These are phyloP conservation scores for Trachelus troglodyta DNA, from an alignment of 2,888 invertebrate genomes.

Conservation along the genomic window DNA sequence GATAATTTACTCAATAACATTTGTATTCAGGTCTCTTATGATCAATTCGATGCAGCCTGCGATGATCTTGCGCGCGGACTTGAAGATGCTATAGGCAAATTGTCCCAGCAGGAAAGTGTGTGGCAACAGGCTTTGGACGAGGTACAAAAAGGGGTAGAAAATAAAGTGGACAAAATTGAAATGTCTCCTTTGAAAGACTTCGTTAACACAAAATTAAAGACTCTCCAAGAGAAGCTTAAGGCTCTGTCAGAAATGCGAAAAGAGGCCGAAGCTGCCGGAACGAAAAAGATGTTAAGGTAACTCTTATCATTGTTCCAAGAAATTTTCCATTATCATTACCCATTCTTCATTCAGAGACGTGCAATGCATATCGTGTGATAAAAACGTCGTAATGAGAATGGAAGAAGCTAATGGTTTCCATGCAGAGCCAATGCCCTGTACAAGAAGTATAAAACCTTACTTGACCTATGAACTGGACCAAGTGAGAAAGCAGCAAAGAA, in stretches of 20 bases:
- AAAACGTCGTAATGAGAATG: slow-evolving; percentile 77
- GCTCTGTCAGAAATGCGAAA: slow-evolving; percentile 71
- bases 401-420: slow-evolving; percentile 68
- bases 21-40: slow-evolving; percentile 68
- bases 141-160: slow-evolving; percentile 75
- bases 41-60: slow-evolving; percentile 77
- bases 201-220: slow-evolving; percentile 72
- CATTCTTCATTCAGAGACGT: slow-evolving; percentile 70
- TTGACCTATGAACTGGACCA: slow-evolving; percentile 78
- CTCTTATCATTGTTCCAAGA: background rate
- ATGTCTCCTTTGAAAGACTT: slow-evolving; percentile 74
- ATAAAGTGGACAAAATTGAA: slow-evolving; percentile 76
- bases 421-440: slow-evolving; percentile 70
- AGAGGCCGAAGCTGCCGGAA: slow-evolving; percentile 79
- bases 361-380: slow-evolving; percentile 83
- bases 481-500: slow-evolving; percentile 68
- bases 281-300: slow-evolving; percentile 75
- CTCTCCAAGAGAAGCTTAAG: slow-evolving; percentile 74
- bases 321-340: slow-evolving; percentile 9
- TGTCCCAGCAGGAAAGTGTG: slow-evolving; percentile 73
- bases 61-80: slow-evolving; percentile 75
- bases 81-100: slow-evolving; percentile 74
- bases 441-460: slow-evolving; percentile 75
- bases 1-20: background rate
- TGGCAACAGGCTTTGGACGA: slow-evolving; percentile 77